Conservation (phyloP, 1,140 invertebrate genomes). For the Trachymyrmex cornetzi region DNA sequence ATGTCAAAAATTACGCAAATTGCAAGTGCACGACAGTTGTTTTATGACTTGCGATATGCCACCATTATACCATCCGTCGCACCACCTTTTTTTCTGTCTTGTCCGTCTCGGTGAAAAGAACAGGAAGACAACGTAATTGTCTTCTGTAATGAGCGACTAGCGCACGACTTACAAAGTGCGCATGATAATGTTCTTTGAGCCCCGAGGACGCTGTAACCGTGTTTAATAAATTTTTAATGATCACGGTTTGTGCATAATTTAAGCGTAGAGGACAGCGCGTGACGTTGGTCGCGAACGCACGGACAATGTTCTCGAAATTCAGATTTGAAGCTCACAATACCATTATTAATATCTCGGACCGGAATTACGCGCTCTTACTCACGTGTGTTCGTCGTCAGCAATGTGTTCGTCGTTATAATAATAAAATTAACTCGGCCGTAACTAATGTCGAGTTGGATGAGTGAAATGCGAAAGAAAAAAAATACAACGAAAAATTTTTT, state of each 20-base stretch:
- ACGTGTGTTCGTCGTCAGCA: constrained; percentile 21
- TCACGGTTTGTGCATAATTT: constrained; percentile 37
- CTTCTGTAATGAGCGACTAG: constrained; percentile 29
- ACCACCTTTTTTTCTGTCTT: not conserved
- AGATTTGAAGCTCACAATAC: constrained; percentile 37
- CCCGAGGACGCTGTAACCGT: not conserved
- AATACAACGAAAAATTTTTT: constrained; percentile 6
- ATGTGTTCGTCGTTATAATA: constrained; percentile 39
- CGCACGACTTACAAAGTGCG: not conserved
- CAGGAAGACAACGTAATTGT: constrained; percentile 27
- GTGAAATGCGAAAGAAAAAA: constrained; percentile 22
- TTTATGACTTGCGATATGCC: not conserved
- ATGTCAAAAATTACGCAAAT: not conserved
- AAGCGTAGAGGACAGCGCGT: not conserved
- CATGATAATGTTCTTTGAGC: constrained; percentile 20
- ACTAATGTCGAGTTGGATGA: constrained; percentile 35
- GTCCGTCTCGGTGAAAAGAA: not conserved
- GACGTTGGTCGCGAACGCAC: not conserved
- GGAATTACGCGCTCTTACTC: constrained; percentile 48
- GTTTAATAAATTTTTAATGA: constrained; percentile 59
- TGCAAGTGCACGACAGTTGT: not conserved
- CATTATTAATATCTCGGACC: constrained; percentile 43
- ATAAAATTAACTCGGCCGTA: constrained; percentile 51
- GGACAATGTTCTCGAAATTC: constrained; percentile 33
- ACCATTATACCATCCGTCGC: not conserved